phyloP scores from a whole-genome alignment of 2,113 vertebrate genomes.

The Lasiurus cinereus region DNA sequence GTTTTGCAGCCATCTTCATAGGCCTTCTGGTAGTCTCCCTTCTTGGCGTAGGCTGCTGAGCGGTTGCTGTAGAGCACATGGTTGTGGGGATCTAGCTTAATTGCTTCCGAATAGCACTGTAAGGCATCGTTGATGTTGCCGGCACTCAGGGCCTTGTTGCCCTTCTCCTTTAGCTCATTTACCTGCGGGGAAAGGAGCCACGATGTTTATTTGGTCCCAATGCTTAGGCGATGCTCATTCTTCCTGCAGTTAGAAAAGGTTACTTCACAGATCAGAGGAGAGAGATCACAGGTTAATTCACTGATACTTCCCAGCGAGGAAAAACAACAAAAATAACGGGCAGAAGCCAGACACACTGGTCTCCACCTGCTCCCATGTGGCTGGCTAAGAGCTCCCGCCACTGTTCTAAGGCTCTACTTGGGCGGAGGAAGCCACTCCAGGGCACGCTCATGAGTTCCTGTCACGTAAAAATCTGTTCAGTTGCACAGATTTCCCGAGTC shows the following conservation, averaged over 20 bases:
- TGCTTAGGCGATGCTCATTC: neutral
- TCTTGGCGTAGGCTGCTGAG: conserved; percentile 95
- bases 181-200: conserved; percentile 80
- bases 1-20: conserved; percentile 94
- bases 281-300: neutral
- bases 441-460: neutral
- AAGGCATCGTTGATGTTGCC: conserved; percentile 93
- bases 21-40: conserved; percentile 93
- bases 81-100: conserved; percentile 92
- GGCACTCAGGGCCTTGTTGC: conserved; percentile 95
- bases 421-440: neutral
- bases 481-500: neutral
- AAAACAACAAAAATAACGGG: neutral
- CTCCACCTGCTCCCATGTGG: neutral
- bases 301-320: neutral
- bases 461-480: neutral
- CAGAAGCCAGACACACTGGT: neutral
- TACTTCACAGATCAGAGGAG: neutral
- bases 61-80: conserved; percentile 97
- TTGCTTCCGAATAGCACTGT: conserved; percentile 94
- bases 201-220: too few species aligned
- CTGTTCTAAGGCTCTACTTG: neutral
- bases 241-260: neutral
- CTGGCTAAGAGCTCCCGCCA: neutral
- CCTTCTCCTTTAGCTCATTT: conserved; percentile 94